phyloP scores from a whole-genome alignment of 2,113 vertebrate species.

The Siniperca knerii region DNA sequence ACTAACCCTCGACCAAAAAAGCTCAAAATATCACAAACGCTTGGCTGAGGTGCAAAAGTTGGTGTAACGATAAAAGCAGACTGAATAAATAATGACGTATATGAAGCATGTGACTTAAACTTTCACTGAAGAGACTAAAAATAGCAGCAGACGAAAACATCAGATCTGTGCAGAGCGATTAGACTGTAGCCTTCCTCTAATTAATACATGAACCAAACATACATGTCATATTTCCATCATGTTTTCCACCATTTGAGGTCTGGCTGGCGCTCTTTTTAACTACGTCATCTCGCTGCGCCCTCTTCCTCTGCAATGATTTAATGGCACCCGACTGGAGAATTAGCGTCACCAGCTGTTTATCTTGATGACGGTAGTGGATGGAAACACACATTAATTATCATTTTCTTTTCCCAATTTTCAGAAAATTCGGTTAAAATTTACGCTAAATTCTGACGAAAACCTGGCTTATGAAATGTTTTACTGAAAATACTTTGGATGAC shows the following conservation, averaged over 20 bases:
- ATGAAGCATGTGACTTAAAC: not conserved
- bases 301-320: constrained; percentile 11
- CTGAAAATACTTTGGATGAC: not conserved
- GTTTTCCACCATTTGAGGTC: not conserved
- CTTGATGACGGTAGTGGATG: not conserved
- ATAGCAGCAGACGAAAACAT: not conserved
- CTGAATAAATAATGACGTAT: not conserved
- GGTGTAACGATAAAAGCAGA: not conserved
- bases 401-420: not conserved
- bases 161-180: not conserved
- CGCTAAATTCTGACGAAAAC: not conserved
- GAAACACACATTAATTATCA: not conserved
- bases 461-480: not conserved
- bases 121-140: not conserved
- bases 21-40: no score
- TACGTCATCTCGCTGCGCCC: not conserved
- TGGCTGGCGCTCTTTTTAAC: not conserved
- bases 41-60: not conserved
- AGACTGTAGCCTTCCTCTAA: not conserved
- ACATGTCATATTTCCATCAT: not conserved
- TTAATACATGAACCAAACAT: no score
- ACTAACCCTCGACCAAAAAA: no score
- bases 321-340: not conserved
- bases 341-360: not conserved
- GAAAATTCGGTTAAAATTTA: not conserved